These are phyloP conservation scores for Osmoderma eremita DNA, from an alignment of 2,888 invertebrate species.

Conservation along the genomic window DNA sequence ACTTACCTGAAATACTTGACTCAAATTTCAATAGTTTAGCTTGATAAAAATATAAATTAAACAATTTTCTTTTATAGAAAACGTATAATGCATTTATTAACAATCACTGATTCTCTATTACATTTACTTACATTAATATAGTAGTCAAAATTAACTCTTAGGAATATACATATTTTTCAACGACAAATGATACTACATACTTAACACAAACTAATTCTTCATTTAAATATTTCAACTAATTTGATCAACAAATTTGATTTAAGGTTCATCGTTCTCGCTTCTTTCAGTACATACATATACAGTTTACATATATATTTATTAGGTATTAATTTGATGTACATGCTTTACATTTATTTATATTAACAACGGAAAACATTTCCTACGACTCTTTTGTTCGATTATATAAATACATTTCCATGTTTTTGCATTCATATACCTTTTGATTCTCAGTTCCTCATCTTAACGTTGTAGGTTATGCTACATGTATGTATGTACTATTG, in stretches of 20 bases:
- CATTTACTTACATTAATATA: conserved; percentile 39
- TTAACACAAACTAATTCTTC: conserved; percentile 23
- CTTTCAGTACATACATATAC: conserved; percentile 14
- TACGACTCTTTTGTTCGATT: conserved; percentile 10
- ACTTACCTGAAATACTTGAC: too few species aligned
- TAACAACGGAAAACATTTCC: conserved; percentile 11
- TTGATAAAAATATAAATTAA: too few species aligned
- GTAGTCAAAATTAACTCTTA: conserved; percentile 37
- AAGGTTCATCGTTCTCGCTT: conserved; percentile 21
- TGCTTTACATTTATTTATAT: conserved; percentile 25
- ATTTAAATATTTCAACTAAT: conserved; percentile 23
- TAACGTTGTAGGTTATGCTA: not conserved
- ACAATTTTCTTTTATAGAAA: conserved; percentile 43
- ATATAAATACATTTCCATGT: conserved; percentile 15
- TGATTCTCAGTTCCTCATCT: conserved; percentile 14
- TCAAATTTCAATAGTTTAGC: too few species aligned
- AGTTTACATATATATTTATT: conserved; percentile 28
- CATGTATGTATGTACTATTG: not conserved
- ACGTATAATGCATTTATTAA: conserved; percentile 53
- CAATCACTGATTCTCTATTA: conserved; percentile 50
- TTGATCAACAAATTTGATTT: conserved; percentile 29
- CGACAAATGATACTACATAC: conserved; percentile 30
- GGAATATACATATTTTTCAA: conserved; percentile 23
- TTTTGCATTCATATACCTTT: conserved; percentile 14
- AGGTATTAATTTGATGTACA: conserved; percentile 25